Base-by-base conservation (phyloP, 2,113 vertebrate species). In the Thunnus thynnus region DNA sequence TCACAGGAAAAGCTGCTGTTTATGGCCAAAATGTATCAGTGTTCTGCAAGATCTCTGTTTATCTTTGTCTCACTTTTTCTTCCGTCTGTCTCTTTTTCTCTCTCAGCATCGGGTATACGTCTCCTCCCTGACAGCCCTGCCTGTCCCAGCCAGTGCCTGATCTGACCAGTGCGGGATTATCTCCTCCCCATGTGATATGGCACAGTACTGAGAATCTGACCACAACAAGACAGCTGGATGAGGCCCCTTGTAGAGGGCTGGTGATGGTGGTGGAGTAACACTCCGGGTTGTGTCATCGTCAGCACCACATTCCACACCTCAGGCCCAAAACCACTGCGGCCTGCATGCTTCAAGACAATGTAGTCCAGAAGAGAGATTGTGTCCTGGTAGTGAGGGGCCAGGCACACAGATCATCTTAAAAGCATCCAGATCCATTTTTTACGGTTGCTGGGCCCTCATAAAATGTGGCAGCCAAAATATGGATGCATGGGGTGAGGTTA, bases 141-240 rank as follows among this genome's bases (percentile, higher is more conserved):
- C 69, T 72, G 80, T 83, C 80, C 85, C 76, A 3, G 62, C 73
- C 71, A 76, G 79, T 17, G 70, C 82, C 88, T 87, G 91, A 89
- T 90, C 88, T 73, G 27, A 82, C 76, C 88, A 65, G 73, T 11
- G 88, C 32, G 18, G 88, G 89, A 90, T 93, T 91, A 90, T 88
- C 89, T 86, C 84, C 82, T 83, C 86, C 74, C 87, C 90, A 91
- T 92, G 89, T 93, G 93, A 94, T 82, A 84, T 51, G 76, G 90
- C 78, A 72, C 88, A 88, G 86, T 91, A 88, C 89, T 78, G 85
- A 88, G 92, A 93, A 93, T 90, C 85, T 86, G 86, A 92, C 90
- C 89, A 92, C 90, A 94, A 89, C 88, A 90, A 92, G 92, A 93
- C 93, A 94, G 91, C 92, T 92, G 90, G 84, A 92, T 64, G 88